phyloP scores from a whole-genome alignment of 2,113 vertebrate species.

The Myrmophylax atrothorax region DNA sequence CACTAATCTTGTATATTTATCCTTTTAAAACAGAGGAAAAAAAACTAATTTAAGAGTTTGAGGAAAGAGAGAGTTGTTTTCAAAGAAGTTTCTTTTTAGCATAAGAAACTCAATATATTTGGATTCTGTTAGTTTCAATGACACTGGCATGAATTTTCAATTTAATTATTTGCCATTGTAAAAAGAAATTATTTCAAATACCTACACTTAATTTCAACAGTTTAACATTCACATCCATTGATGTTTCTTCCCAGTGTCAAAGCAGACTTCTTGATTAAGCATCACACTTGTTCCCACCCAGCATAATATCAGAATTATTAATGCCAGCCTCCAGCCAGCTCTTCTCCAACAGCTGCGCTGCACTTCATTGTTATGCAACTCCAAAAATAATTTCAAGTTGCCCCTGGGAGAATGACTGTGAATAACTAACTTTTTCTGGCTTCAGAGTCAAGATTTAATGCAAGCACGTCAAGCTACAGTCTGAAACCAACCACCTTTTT shows the following conservation, averaged over 20 bases:
- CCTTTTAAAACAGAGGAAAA: not conserved
- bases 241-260: not conserved
- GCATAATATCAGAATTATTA: constrained; percentile 8
- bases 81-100: not conserved
- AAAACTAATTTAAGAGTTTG: not conserved
- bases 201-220: not conserved
- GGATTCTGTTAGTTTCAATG: not conserved
- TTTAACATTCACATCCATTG: not conserved
- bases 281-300: not conserved
- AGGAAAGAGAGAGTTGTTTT: not conserved
- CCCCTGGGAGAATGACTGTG: constrained; percentile 36
- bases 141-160: not conserved
- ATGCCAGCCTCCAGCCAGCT: constrained; percentile 52
- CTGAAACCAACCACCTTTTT: constrained; percentile 34
- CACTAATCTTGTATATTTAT: not conserved
- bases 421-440: constrained; percentile 67
- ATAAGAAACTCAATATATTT: not conserved
- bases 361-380: constrained; percentile 62
- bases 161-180: not conserved
- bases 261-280: constrained; percentile 12
- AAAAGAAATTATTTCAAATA: not conserved
- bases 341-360: constrained; percentile 64
- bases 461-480: constrained; percentile 19
- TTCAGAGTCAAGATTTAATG: constrained; percentile 59
- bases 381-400: constrained; percentile 56